Base-by-base conservation (phyloP, 1,140 invertebrate species). In the Neodiprion virginianus region DNA sequence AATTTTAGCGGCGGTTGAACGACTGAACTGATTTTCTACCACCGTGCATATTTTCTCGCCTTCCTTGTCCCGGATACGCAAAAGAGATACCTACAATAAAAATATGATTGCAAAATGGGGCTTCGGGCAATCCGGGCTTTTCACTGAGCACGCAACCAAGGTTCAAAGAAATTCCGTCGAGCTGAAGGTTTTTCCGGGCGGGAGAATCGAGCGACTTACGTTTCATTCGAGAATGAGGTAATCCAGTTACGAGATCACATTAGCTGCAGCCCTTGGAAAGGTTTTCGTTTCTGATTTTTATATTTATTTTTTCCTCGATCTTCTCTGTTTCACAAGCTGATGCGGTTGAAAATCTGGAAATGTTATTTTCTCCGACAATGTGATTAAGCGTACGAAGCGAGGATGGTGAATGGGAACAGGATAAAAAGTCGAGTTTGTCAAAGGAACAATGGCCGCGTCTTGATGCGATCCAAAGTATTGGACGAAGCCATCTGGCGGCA, bases 191-290 rank as follows among this genome's bases (percentile, higher is more conserved):
- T 61, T 61, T 61, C 53, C 8, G 53, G 8, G 53, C 53, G 4
- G 28, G 28, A 5, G 28, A 40, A 1, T 40, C 5, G 28, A 40
- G 28, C 5, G 7, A 61, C 53, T 61, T 61, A 61, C 53, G 11
- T 61, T 61, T 0, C 4, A 14, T 61, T 61, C 53, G 8, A 1
- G 11, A 61, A 61, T 17, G 53, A 61, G 53, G 53, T 61, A 61
- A 61, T 5, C 53, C 53, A 61, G 53, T 61, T 61, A 61, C 53
- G 11, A 61, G 53, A 61, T 61, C 53, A 61, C n/a, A 61, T 61
- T 8, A 61, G 53, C 53, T 8, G n/a, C n/a, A 12, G 11, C 53
- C 53, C 53, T 61, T 61, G 53, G 28, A 40, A 61, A 8, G 8
- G n/a, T 14, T 17, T 61, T 14, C n/a, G 2, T 40, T 40, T 40